Percentiles rank a stretch among this genome's conserved stretches.
Conservation (phyloP, 2,888 invertebrate genomes). For the Lasioglossum leucozonium region DNA sequence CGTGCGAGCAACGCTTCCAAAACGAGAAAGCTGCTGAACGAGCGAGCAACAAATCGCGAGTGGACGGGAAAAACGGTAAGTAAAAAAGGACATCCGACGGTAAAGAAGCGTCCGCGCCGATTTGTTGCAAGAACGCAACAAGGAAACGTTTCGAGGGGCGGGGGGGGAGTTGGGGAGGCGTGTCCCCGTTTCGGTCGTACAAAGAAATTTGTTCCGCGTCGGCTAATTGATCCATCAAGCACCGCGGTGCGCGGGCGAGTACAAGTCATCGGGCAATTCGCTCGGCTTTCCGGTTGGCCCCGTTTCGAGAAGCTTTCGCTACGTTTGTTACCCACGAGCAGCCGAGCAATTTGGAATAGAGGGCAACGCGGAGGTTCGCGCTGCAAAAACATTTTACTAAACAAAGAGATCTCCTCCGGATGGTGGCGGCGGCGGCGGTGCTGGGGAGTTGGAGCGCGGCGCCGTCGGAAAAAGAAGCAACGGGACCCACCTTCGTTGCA, state of each 20-base stretch:
- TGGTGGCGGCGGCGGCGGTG: too few relatives aligned
- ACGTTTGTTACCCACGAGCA: neutral
- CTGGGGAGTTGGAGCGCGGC: neutral
- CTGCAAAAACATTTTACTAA: constrained; percentile 26
- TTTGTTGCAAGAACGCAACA: neutral
- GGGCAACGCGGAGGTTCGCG: constrained; percentile 4
- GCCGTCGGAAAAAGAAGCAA: constrained; percentile 9
- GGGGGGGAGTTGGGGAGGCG: too few relatives aligned
- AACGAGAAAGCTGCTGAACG: too few relatives aligned
- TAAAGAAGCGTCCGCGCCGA: neutral
- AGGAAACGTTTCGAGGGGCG: neutral
- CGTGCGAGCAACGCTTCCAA: too few relatives aligned
- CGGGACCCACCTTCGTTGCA: constrained; percentile 25
- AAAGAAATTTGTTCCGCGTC: constrained; percentile 17
- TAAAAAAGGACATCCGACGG: neutral
- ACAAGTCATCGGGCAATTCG: constrained; percentile 13
- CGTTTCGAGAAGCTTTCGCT: constrained; percentile 2
- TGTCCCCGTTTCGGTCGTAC: neutral
- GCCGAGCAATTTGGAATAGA: neutral
- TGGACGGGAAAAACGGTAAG: neutral
- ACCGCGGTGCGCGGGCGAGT: neutral
- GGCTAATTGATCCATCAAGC: constrained; percentile 20
- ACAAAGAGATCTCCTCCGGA: too few relatives aligned
- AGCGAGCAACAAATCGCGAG: too few relatives aligned
- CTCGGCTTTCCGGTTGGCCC: neutral